Conservation (phyloP, 2,888 invertebrate species). For the Drosophila kokeensis region DNA sequence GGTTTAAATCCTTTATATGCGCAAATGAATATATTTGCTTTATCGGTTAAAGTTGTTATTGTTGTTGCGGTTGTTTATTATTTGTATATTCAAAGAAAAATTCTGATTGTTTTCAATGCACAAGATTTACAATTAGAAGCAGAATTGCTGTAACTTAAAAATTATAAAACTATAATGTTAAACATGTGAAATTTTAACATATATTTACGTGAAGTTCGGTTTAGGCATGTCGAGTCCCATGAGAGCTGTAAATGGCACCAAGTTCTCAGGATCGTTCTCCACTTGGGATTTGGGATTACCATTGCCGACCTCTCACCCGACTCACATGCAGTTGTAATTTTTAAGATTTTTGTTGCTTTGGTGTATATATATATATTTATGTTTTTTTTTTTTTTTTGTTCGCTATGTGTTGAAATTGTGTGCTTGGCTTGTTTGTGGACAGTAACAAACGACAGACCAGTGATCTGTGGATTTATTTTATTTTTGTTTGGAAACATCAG, state of each 20-base stretch:
- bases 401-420: conserved; percentile 69
- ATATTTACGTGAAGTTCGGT: conserved; percentile 48
- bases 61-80: conserved; percentile 40
- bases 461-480: conserved; percentile 23
- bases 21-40: conserved; percentile 27
- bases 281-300: neutral
- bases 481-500: conserved; percentile 28
- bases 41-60: conserved; percentile 31
- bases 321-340: conserved; percentile 64
- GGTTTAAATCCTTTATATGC: conserved; percentile 26
- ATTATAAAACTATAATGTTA: conserved; percentile 71
- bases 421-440: conserved; percentile 76
- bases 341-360: conserved; percentile 68
- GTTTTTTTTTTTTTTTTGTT: conserved; percentile 16
- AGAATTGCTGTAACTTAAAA: conserved; percentile 85
- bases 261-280: neutral
- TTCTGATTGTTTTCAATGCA: conserved; percentile 85
- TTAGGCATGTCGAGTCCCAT: conserved; percentile 32
- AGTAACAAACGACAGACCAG: conserved; percentile 63
- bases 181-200: conserved; percentile 47
- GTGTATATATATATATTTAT: conserved; percentile 1
- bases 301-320: conserved; percentile 26
- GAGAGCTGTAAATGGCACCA: conserved; percentile 4
- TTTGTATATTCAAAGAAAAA: conserved; percentile 83
- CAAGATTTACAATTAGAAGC: conserved; percentile 86